A percentile compares a stretch with the other conserved stretches of the same genome.
Evolutionary conservation across 2,797 vertebrate genomes (phyloP).

Genomic region (Poeciliopsis gracilis): DNA sequence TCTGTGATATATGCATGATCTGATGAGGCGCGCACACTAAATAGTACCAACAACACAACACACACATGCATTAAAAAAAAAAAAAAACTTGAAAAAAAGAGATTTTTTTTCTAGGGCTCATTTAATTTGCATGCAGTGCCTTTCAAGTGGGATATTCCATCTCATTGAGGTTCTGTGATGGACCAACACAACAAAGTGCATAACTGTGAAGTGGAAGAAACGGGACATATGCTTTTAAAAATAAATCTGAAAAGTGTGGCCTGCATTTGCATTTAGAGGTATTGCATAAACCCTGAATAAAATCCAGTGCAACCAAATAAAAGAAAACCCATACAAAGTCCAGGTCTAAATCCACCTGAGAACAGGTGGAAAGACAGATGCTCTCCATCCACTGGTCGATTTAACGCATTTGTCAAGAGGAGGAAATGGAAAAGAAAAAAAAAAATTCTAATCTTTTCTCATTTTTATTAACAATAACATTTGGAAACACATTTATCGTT

Average conservation of each 20-base stretch:
- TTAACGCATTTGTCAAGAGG: not conserved
- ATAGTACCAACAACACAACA: not conserved
- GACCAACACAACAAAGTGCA: not conserved
- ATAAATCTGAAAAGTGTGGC: not conserved
- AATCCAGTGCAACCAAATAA: not conserved
- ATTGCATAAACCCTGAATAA: not conserved
- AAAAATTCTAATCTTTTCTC: not conserved
- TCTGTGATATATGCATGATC: not conserved
- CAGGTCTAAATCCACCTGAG: not conserved
- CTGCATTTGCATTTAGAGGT: not conserved
- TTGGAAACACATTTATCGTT: not conserved
- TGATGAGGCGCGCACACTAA: not conserved
- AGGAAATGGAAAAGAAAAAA: no score
- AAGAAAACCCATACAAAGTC: not conserved
- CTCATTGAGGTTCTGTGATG: not conserved
- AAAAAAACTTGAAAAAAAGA: not conserved
- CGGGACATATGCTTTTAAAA: not conserved
- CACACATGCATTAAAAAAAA: not conserved
- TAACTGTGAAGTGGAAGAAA: not conserved
- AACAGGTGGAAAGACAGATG: not conserved
- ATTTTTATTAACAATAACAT: not conserved
- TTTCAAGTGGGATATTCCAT: not conserved
- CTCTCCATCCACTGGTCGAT: not conserved
- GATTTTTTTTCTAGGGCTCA: not conserved
- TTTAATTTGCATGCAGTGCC: not conserved